Evolutionary conservation across 2,797 vertebrate species (phyloP), one percentile per base, ranked within the genome.

Genomic region (Jordanella pulchra): DNA sequence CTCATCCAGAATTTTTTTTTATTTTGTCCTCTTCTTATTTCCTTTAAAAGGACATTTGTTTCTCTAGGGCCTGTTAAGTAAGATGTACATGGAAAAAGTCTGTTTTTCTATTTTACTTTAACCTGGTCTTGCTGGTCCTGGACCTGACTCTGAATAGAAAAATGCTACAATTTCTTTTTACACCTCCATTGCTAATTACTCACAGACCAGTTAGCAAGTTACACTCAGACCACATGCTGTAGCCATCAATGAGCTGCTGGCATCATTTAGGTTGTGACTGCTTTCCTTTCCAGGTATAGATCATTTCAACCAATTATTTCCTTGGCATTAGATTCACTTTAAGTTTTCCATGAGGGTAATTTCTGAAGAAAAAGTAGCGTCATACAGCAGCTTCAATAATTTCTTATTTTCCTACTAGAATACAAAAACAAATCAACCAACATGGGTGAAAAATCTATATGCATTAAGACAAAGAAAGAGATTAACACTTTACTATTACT

Each of bases 1-100:
- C 39, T 47, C 39, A 23, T 47, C 67, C 58, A 75, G 32, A 65
- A n/a, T 28, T 64, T 67, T 44, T 67, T 67, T n/a, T 5, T 5
- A 18, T 67, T 56, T 21, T 42, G 18, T 56, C 25, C 55, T 69
- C 28, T 35, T 55, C n/a, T 44, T 55, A 55, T 48, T 69, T 65
- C 30, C 12, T 47, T 65, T 69, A 44, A 27, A 45, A 64, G 66
- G 47, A 47, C 50, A 45, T 30, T 44, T 0, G 25, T 75, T 69
- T 75, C 47, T 69, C 67, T 17, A 5, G 58, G 58, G 28, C 56
- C 28, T 54, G 25, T 45, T 54, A 47, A 64, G 35, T 25, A 14
- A 75, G 13, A 32, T 17, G 12, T 63, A 39, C 32, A 48, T 45
- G 18, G 47, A 53, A 68, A 32, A 69, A 32, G 48, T 27, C 9